Evolutionary conservation across 2,113 vertebrate species (phyloP).

Genomic region (Brachyhypopomus gauderio): DNA sequence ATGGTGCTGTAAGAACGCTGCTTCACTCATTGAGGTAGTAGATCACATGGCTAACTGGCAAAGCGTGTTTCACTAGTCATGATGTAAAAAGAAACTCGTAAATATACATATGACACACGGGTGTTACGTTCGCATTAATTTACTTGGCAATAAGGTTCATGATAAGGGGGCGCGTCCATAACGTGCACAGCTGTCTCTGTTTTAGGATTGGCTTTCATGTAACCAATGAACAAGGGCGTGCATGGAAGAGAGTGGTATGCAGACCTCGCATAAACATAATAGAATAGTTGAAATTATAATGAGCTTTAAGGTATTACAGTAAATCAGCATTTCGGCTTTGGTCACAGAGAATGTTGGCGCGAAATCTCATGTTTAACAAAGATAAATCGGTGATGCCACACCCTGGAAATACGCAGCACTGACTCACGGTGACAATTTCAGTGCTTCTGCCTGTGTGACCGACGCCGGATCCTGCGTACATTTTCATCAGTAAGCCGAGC

Average conservation of each 20-base stretch:
- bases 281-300: not conserved
- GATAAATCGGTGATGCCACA: constrained; percentile 31
- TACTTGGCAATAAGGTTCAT: not conserved
- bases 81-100: not conserved
- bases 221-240: constrained; percentile 22
- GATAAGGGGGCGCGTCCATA: constrained; percentile 36
- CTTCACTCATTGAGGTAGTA: not conserved
- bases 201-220: constrained; percentile 18
- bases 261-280: constrained; percentile 25
- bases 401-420: constrained; percentile 48
- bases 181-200: constrained; percentile 12
- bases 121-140: constrained; percentile 14
- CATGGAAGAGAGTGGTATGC: constrained; percentile 12
- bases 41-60: too few species aligned
- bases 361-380: not conserved
- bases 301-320: too few species aligned
- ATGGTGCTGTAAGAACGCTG: constrained; percentile 26
- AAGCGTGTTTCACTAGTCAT: not conserved
- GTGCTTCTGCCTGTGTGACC: constrained; percentile 16
- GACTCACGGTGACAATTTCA: constrained; percentile 50
- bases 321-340: too few species aligned
- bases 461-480: constrained; percentile 7
- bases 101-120: constrained; percentile 30
- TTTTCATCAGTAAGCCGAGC: not conserved
- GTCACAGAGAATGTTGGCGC: not conserved